phyloP scores from a whole-genome alignment of 2,113 vertebrate genomes.

The Brachyhypopomus gauderio region DNA sequence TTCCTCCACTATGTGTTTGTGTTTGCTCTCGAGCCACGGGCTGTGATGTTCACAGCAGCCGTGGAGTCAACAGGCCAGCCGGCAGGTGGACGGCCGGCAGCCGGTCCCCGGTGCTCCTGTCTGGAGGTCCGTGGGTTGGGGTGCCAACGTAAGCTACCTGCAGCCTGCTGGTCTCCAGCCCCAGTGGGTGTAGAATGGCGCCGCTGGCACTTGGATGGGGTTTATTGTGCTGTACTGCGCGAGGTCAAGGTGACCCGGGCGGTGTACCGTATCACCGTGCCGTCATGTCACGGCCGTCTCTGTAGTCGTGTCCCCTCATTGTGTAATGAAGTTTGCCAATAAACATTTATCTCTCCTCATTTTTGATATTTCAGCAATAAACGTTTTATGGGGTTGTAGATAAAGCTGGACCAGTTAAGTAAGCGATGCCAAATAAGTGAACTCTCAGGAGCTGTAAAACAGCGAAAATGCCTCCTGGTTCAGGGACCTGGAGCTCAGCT shows the following conservation, averaged over 20 bases:
- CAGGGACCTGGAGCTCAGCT: too few species aligned
- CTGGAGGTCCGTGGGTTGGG: neutral
- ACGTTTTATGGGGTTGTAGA: neutral
- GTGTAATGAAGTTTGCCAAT: conserved; percentile 35
- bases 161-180: conserved; percentile 39
- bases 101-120: neutral
- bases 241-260: conserved; percentile 10
- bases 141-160: conserved; percentile 18
- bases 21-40: neutral
- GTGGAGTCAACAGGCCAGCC: too few species aligned
- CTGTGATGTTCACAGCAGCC: too few species aligned
- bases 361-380: conserved; percentile 1
- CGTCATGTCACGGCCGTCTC: neutral
- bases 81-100: neutral
- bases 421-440: neutral
- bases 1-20: neutral
- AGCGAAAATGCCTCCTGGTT: neutral
- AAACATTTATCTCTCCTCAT: neutral
- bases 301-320: neutral
- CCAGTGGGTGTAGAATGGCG: conserved; percentile 58
- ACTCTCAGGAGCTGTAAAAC: neutral
- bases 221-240: conserved; percentile 20
- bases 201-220: conserved; percentile 18
- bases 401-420: neutral
- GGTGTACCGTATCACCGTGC: conserved; percentile 36